Conservation (phyloP, 1,140 invertebrate species). For the Bombyx mandarina region DNA sequence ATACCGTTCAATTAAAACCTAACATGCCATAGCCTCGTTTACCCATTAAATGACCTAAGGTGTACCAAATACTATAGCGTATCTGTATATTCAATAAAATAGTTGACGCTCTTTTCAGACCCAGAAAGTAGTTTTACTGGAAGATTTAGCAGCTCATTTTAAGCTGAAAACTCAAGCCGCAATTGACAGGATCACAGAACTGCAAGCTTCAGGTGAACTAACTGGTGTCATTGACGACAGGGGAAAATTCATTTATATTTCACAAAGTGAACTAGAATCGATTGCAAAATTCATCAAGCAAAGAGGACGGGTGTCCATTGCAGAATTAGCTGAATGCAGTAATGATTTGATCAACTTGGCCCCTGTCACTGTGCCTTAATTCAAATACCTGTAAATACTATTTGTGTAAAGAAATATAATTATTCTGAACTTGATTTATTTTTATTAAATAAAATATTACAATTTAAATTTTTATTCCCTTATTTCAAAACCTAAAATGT, state of each 20-base stretch:
- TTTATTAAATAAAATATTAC: constrained; percentile 1
- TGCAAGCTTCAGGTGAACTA: constrained; percentile 85
- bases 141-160: constrained; percentile 93
- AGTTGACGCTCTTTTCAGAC: constrained; percentile 45
- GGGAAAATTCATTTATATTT: constrained; percentile 99
- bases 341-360: constrained; percentile 93
- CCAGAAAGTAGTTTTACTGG: constrained; percentile 95
- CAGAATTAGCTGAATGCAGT: constrained; percentile 94
- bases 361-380: constrained; percentile 59
- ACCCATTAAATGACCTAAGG: too few species aligned
- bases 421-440: not conserved
- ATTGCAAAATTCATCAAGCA: constrained; percentile 98
- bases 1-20: too few species aligned
- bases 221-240: constrained; percentile 98
- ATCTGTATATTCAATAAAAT: too few species aligned
- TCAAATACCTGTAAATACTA: not conserved
- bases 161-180: constrained; percentile 92
- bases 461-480: constrained; percentile 26
- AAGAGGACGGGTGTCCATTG: constrained; percentile 92
- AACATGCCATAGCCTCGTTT: too few species aligned
- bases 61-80: too few species aligned
- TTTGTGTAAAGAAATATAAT: not conserved
- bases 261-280: constrained; percentile 88
- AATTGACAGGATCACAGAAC: constrained; percentile 88
- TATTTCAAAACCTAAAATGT: constrained; percentile 78